Percentiles rank a stretch among this genome's conserved stretches.
phyloP scores from a whole-genome alignment of 1,140 invertebrate species.

The Antheraea mylitta region DNA sequence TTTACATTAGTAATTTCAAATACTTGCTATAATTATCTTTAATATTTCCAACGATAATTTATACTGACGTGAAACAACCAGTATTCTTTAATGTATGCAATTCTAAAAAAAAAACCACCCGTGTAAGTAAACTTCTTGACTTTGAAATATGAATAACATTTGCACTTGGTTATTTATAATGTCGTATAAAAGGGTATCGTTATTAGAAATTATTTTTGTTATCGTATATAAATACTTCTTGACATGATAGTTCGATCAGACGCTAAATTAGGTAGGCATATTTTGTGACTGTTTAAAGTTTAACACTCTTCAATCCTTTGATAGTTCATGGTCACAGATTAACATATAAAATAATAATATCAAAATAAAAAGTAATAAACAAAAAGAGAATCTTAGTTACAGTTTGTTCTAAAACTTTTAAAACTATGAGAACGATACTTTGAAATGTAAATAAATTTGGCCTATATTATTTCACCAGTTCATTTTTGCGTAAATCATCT shows the following conservation, averaged over 20 bases:
- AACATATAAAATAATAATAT: too few relatives aligned
- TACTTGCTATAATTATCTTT: not conserved
- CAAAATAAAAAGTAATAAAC: too few relatives aligned
- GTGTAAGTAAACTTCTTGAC: not conserved
- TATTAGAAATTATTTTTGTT: not conserved
- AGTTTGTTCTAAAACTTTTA: too few relatives aligned
- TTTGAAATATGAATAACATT: conserved; percentile 5
- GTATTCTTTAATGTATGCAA: not conserved
- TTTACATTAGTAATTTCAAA: not conserved
- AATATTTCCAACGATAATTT: not conserved
- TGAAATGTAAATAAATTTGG: too few relatives aligned
- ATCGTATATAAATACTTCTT: not conserved
- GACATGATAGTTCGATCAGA: not conserved
- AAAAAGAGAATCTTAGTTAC: too few relatives aligned
- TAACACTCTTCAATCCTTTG: too few relatives aligned
- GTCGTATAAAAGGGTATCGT: not conserved
- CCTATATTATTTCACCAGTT: too few relatives aligned
- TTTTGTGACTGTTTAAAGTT: too few relatives aligned
- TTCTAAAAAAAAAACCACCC: not conserved
- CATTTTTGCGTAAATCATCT: too few relatives aligned
- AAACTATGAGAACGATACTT: too few relatives aligned
- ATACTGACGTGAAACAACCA: not conserved
- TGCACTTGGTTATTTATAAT: not conserved
- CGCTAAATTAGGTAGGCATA: not conserved
- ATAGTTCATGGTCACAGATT: too few relatives aligned